phyloP scores from a whole-genome alignment of 2,113 vertebrate genomes.

The Rattus rattus region DNA sequence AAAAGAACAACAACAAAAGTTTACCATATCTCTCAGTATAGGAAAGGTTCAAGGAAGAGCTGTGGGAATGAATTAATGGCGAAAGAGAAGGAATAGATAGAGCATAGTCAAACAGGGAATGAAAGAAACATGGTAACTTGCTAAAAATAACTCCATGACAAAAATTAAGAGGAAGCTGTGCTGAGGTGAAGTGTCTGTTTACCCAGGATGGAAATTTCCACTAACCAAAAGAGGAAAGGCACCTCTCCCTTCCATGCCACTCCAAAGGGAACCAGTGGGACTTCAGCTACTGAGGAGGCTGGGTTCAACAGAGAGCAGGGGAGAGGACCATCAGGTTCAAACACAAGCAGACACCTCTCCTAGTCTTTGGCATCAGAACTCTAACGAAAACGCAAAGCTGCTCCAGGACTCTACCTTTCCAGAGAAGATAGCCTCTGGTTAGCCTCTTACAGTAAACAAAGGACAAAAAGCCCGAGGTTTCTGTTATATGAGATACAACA shows the following conservation, averaged over 20 bases:
- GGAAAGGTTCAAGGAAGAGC: slow-evolving; percentile 49
- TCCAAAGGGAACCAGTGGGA: neutral
- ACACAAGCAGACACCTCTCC: neutral
- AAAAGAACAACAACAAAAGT: neutral
- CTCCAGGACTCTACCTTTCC: slow-evolving; percentile 7
- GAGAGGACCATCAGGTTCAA: neutral
- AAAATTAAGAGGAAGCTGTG: slow-evolving; percentile 55
- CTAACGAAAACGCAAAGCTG: slow-evolving; percentile 26
- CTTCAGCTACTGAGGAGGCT: neutral
- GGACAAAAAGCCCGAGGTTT: neutral
- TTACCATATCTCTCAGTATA: neutral
- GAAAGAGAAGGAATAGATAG: slow-evolving; percentile 53
- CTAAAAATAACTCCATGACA: slow-evolving; percentile 73
- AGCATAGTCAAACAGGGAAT: neutral
- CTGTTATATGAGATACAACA: neutral
- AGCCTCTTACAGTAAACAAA: slow-evolving; percentile 29
- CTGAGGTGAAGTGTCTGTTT: neutral
- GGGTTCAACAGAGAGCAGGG: neutral
- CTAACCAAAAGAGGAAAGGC: slow-evolving; percentile 1
- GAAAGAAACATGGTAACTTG: slow-evolving; percentile 28
- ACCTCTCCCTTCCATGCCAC: neutral
- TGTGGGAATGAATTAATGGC: slow-evolving; percentile 37
- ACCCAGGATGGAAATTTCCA: slow-evolving; percentile 69
- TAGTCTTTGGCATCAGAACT: slow-evolving; percentile 1
- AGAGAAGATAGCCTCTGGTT: slow-evolving; percentile 24